Evolutionary conservation across 2,797 vertebrate genomes (phyloP).

Genomic region (Pangasius sanitwongsei): DNA sequence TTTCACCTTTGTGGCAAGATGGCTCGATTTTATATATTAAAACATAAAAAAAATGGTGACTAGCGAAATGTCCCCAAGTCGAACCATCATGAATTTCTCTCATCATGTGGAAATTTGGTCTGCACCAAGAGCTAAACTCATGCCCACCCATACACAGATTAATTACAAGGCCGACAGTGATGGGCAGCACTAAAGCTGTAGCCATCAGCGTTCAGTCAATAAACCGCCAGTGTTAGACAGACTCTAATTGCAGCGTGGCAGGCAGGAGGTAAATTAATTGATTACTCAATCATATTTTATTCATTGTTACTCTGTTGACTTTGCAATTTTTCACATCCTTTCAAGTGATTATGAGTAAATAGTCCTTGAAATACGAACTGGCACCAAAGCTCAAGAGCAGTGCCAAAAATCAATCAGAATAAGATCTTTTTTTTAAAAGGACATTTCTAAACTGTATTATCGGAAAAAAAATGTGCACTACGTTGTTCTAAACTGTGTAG

Average conservation of each 20-base stretch:
- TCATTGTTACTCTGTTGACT: conserved; percentile 27
- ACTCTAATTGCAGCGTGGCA: conserved; percentile 49
- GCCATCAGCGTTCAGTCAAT: conserved; percentile 37
- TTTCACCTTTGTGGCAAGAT: background rate
- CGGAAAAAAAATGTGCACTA: background rate
- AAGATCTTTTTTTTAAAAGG: background rate
- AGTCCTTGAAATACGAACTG: conserved; percentile 30
- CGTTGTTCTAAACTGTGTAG: background rate
- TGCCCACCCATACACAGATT: conserved; percentile 31
- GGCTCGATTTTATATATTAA: background rate
- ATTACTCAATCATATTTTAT: conserved; percentile 46
- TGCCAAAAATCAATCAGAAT: conserved; percentile 24
- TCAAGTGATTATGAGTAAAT: conserved; percentile 23
- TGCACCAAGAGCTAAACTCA: background rate
- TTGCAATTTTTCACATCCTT: conserved; percentile 31
- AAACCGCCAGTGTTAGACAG: conserved; percentile 24
- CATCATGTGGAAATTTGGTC: background rate
- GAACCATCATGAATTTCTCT: background rate
- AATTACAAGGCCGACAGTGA: conserved; percentile 41
- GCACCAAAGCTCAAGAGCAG: background rate
- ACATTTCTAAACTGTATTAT: background rate
- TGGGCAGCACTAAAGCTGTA: conserved; percentile 32
- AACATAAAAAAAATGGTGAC: background rate
- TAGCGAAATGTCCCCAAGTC: background rate
- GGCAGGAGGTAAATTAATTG: conserved; percentile 46